Evolutionary conservation across 1,140 invertebrate genomes (phyloP), one percentile per base, ranked within the genome.

Genomic region (Thaumatotibia leucotreta): DNA sequence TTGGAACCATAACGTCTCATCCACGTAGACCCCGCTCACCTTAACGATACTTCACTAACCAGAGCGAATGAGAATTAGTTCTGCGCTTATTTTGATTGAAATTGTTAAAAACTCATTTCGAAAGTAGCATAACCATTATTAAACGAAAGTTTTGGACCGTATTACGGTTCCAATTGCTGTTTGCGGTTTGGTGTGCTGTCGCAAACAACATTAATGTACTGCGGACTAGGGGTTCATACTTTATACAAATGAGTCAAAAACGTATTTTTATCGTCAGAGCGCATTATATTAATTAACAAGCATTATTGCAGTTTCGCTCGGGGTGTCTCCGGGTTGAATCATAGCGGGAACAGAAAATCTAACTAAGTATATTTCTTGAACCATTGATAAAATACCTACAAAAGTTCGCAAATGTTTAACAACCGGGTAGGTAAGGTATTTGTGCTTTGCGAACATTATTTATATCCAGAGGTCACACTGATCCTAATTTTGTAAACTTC

Each of bases 1-100:
- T 76, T 63, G 39, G 32, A 64, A 66, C 33, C 58, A 64, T 33
- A 66, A 66, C 61, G 54, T 29, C 52, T 45, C 33, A 33, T 29
- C 23, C 54, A 11, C 14, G n/a, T 45, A 2, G 11, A 45, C 39
- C 39, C n/a, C 3, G 17, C 4, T n/a, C n/a, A 14, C 39, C n/a
- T 45, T 45, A 17, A 14, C 5, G 17, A 20, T 8, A 1, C 17
- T 45, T 45, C 20, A 45, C n/a, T n/a, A n/a, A 8, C 39, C 39
- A 45, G 8, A n/a, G 14, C 17, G 14, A 45, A 45, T 45, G 6
- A 45, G 20, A 45, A 20, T 45, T 45, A 14, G 20, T 45, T 45
- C 17, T 45, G 5, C 39, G 39, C 5, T 20, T 11, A n/a, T 20
- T 20, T 17, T 20, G 17, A 45, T 20, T 45, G 39, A 14, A 17